Conservation (phyloP, 2,797 vertebrate species). For the Bradypodion pumilum region DNA sequence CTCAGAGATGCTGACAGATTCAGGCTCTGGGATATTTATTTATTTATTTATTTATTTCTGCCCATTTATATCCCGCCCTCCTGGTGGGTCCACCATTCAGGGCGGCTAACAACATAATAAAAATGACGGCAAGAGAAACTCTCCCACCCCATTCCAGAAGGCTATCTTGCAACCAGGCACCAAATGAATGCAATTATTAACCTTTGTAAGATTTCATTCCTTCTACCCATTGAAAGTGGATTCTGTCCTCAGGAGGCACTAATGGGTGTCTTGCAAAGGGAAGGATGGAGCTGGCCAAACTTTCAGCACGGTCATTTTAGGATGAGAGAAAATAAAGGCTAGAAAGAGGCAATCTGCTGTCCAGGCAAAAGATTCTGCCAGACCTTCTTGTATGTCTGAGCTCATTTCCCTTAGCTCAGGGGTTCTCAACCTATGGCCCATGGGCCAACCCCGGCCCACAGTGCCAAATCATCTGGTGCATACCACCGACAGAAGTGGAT, state of each 20-base stretch:
- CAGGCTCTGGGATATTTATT: neutral
- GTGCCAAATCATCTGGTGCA: no score
- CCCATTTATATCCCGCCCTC: no score
- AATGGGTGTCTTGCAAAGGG: slow-evolving; percentile 39
- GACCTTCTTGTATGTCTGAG: neutral
- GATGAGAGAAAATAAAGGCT: slow-evolving; percentile 1
- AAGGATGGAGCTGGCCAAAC: slow-evolving; percentile 26
- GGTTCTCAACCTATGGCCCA: no score
- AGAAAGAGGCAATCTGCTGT: slow-evolving; percentile 46
- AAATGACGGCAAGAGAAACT: neutral
- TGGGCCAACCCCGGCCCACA: no score
- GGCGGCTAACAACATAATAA: no score
- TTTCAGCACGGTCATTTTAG: slow-evolving; percentile 46
- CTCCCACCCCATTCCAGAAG: neutral
- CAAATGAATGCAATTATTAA: slow-evolving; percentile 63
- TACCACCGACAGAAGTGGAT: no score
- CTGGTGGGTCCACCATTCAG: no score
- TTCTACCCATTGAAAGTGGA: slow-evolving; percentile 15
- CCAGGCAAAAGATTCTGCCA: slow-evolving; percentile 32
- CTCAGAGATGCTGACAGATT: neutral
- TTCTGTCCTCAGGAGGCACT: slow-evolving; percentile 17
- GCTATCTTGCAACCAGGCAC: neutral
- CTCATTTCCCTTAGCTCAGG: neutral
- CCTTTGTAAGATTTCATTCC: slow-evolving; percentile 38
- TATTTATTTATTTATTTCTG: no score